Base-by-base conservation (phyloP, 2,888 invertebrate genomes). In the Thymelicus sylvestris region DNA sequence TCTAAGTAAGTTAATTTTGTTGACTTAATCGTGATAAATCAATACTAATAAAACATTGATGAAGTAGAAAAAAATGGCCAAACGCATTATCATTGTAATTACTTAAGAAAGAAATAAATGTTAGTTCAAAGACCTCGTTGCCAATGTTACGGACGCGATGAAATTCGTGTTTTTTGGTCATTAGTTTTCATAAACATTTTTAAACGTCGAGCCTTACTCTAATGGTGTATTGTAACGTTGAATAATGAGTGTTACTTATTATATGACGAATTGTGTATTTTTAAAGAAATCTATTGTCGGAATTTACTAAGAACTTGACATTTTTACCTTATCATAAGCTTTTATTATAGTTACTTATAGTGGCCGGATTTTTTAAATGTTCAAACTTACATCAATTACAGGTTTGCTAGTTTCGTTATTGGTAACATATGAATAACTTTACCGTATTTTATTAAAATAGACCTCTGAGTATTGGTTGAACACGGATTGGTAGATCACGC, bases 101-200 rank as follows among this genome's bases (percentile, higher is more conserved):
- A n/a, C 8, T 52, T 52, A 8, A 15, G 50, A 15, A 52, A 15
- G 0, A 61, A 61, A n/a, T 24, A n/a, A 52, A 50, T 13, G 52
- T 24, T 67, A 44, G 66, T 66, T 66, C 59, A 66, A 66, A 59
- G 52, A 67, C 61, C 52, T 50, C 52, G 24, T 12, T 24, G 24
- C 55, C 31, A 67, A 62, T 62, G 67, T 67, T 62, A 15, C n/a
- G 41, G 50, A 41, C 48, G 63, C 50, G 50, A 50, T 24, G 13
- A 62, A 44, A 24, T 62, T 62, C 62, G 62, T 47, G 62, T 24
- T 47, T 62, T 62, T 47, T 47, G 47, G 62, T 41, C 62, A 50
- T 63, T 63, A 8, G 48, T 63, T 63, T 63, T 38, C 55, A 55
- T 10, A 24, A 55, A n/a, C 24, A 12, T 55, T 24, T 55, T 55